Base-by-base conservation (phyloP, 2,113 vertebrate species). In the Hippocampus abdominalis region DNA sequence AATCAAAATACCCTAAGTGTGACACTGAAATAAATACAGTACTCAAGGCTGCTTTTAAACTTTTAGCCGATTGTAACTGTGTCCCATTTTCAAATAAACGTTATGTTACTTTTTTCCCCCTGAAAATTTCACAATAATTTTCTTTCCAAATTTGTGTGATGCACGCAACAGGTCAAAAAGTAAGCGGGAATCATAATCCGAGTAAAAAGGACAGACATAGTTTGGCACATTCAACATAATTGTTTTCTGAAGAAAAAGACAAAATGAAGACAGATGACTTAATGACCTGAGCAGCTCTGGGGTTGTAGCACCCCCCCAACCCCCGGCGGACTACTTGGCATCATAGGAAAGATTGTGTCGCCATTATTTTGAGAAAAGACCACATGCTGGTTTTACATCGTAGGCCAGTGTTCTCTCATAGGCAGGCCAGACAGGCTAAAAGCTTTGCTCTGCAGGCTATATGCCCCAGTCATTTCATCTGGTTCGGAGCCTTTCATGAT, bases 401-500 rank as follows among this genome's bases (percentile, higher is more conserved):
- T 81, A 68, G 77, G 70, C 60, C 73, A 48, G 79, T 81, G 73
- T 64, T 65, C 68, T 60, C 53, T 80, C 76, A 77, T 67, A 81
- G 54, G 68, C 32, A 68, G 83, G 77, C 79, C 78, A 87, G 82
- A 83, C 82, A 79, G 73, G 86, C 86, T 88, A 84, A 89, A 88
- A 86, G 84, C 85, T 82, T 86, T 84, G 81, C 86, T 86, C 84
- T 75, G 78, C 81, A 78, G 83, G 84, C 82, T 73, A 57, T 73
- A 63, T 72, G 80, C 73, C 73, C 73, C 68, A 76, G 83, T 85
- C 83, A 81, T 77, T 81, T 83, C 77, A 66, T 83, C 76, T 84
- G 76, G 69, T 69, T 63, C 15, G 65, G 79, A 80, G 82, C 72
- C 76, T 89, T 84, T 89, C 81, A 83, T 80, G 81, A 86, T 70